Percentiles rank a stretch among this genome's conserved stretches.
These are phyloP conservation scores for Geodia barretti DNA, from an alignment of 37 sponge, comb jelly and placozoan genomes.

Conservation along the genomic window DNA sequence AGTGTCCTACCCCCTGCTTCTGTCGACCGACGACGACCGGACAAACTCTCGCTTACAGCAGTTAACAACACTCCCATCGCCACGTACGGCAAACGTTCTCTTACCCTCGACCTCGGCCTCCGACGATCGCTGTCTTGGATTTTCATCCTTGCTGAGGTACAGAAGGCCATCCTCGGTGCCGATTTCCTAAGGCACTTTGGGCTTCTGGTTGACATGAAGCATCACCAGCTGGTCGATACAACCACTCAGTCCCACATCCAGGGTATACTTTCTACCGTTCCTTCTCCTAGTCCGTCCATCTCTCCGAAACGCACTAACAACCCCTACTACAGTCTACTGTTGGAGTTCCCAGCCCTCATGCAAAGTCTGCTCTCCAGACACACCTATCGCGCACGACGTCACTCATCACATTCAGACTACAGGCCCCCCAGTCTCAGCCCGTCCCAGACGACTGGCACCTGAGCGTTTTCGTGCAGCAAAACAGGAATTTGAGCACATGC, in stretches of 20 bases:
- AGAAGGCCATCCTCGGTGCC: constrained; percentile 57
- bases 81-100: constrained; percentile 55
- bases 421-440: constrained; percentile 65
- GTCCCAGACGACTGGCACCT: constrained; percentile 59
- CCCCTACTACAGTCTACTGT: constrained; percentile 45
- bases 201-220: constrained; percentile 25
- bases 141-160: constrained; percentile 72
- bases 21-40: too few relatives aligned
- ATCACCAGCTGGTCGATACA: background rate
- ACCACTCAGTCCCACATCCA: constrained; percentile 16
- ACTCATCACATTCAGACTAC: constrained; percentile 65
- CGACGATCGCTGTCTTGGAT: constrained; percentile 59
- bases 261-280: constrained; percentile 7
- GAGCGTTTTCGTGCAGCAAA: constrained; percentile 54
- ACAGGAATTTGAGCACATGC: constrained; percentile 71
- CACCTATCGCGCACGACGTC: constrained; percentile 53
- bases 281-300: constrained; percentile 11
- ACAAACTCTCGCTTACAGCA: too few relatives aligned
- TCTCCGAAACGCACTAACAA: constrained; percentile 8
- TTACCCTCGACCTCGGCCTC: constrained; percentile 60
- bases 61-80: too few relatives aligned
- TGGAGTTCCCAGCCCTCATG: constrained; percentile 47
- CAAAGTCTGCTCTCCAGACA: constrained; percentile 15
- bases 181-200: constrained; percentile 6
- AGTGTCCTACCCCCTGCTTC: too few relatives aligned